Evolutionary conservation across 2,113 vertebrate genomes (phyloP).

Genomic region (Muntiacus muntjak): DNA sequence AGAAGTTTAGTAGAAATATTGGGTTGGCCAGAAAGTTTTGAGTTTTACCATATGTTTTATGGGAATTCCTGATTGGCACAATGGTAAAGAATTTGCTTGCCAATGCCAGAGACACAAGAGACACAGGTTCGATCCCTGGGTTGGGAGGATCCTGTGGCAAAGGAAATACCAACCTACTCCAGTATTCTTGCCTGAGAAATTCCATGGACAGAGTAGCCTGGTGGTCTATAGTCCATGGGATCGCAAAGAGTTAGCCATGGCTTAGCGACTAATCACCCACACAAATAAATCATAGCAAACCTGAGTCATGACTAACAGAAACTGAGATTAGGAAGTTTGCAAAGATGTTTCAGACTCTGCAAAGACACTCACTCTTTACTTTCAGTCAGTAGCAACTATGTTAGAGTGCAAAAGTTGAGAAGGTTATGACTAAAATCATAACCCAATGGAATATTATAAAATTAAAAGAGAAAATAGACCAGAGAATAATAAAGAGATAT

Average conservation of each 20-base stretch:
- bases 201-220: neutral
- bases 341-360: neutral
- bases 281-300: neutral
- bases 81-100: neutral
- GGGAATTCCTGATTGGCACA: neutral
- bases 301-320: neutral
- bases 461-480: neutral
- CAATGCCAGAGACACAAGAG: neutral
- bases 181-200: neutral
- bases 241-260: neutral
- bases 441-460: neutral
- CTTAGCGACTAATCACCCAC: neutral
- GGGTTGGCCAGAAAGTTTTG: neutral
- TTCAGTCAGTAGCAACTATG: neutral
- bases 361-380: neutral
- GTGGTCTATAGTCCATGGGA: neutral
- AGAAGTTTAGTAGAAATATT: neutral
- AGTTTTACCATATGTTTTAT: neutral
- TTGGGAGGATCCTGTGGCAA: neutral
- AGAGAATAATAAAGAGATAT: neutral
- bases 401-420: neutral
- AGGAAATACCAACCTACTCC: neutral
- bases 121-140: neutral
- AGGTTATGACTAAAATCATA: neutral
- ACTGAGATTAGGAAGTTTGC: neutral